Conservation (phyloP, 1,140 invertebrate genomes). For the Lepidurus couesii region DNA sequence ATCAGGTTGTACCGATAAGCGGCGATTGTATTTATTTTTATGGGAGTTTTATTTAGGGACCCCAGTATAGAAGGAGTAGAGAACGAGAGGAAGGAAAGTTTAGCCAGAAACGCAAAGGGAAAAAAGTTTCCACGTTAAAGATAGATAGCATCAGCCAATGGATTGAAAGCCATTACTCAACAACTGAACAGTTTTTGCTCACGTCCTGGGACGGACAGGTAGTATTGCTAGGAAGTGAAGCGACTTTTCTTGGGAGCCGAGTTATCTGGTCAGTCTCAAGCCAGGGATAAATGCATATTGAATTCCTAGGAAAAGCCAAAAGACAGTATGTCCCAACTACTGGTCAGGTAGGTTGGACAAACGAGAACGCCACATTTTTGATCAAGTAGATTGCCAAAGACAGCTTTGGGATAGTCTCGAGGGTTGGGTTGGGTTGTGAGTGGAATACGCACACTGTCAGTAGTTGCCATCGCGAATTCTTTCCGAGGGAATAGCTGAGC, state of each 20-base stretch:
- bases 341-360: slow-evolving; percentile 8
- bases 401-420: background rate
- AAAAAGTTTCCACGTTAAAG: background rate
- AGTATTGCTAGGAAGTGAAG: slow-evolving; percentile 5
- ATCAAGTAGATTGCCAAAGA: background rate
- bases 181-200: background rate
- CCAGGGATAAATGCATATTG: background rate
- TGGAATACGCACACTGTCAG: background rate
- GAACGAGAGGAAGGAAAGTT: background rate
- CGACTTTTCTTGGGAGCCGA: background rate
- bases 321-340: background rate
- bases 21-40: too few species aligned
- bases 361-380: background rate
- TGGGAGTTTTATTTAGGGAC: too few species aligned
- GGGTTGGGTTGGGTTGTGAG: background rate
- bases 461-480: too few species aligned
- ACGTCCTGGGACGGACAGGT: slow-evolving; percentile 8
- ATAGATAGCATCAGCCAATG: background rate
- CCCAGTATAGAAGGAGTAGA: too few species aligned
- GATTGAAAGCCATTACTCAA: slow-evolving; percentile 8
- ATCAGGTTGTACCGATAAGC: too few species aligned
- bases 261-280: slow-evolving; percentile 21
- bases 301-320: background rate
- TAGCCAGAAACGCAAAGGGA: background rate
- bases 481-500: too few species aligned